phyloP scores from a whole-genome alignment of 2,797 vertebrate species.

The Fundulus diaphanus region DNA sequence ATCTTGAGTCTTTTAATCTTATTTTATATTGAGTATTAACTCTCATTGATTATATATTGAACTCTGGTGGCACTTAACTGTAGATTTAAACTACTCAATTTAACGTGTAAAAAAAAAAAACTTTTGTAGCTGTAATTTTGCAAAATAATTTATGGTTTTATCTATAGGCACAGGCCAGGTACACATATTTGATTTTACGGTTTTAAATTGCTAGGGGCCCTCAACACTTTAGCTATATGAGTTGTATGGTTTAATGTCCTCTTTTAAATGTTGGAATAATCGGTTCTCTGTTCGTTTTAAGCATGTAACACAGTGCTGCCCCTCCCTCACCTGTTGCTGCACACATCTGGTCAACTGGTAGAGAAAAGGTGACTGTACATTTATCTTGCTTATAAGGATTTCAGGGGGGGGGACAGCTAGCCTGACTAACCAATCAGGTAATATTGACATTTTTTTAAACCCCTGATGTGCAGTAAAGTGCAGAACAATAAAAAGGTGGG shows the following conservation, averaged over 20 bases:
- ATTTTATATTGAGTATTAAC: conserved; percentile 16
- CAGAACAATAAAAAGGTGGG: neutral
- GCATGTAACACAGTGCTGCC: neutral
- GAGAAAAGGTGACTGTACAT: neutral
- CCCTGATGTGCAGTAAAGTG: neutral
- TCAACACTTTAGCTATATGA: neutral
- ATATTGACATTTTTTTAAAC: neutral
- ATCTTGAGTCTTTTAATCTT: conserved; percentile 47
- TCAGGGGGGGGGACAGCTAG: neutral
- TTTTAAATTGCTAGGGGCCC: no score
- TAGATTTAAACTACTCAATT: neutral
- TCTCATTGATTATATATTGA: neutral
- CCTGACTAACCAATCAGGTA: neutral
- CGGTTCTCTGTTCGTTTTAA: neutral
- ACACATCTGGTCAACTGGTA: neutral
- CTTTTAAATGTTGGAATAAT: neutral
- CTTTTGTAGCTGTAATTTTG: no score
- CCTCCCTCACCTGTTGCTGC: no score
- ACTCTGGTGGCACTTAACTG: neutral
- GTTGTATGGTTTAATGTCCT: neutral
- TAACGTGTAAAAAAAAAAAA: neutral
- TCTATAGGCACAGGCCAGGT: neutral
- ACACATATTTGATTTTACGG: no score
- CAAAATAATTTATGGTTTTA: no score
- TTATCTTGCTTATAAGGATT: no score